These are phyloP conservation scores for Ammodytes marinus DNA, from an alignment of 2,113 vertebrate species.

Conservation along the genomic window DNA sequence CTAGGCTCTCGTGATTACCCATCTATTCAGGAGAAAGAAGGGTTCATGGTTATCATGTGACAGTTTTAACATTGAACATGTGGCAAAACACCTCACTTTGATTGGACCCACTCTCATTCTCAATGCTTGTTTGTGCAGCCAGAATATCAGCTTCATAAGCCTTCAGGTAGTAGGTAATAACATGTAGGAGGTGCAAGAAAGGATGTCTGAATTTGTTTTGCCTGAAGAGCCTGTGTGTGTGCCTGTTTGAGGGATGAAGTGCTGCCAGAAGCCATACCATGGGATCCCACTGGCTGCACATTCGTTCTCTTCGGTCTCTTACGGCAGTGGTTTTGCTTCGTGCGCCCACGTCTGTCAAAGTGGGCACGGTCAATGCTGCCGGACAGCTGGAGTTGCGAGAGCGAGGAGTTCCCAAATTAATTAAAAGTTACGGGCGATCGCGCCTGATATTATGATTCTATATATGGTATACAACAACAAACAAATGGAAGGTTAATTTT, in stretches of 20 bases:
- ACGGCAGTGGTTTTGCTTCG: too few relatives aligned
- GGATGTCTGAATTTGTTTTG: not conserved
- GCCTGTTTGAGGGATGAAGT: not conserved
- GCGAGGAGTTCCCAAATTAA: too few relatives aligned
- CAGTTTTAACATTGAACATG: not conserved
- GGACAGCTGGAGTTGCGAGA: too few relatives aligned
- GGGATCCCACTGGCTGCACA: not conserved
- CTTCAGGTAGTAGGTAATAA: not conserved
- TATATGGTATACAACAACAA: too few relatives aligned
- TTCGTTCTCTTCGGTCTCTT: too few relatives aligned
- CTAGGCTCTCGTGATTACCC: conserved; percentile 59
- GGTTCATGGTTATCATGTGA: not conserved
- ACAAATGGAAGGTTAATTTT: too few relatives aligned
- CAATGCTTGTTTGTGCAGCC: not conserved
- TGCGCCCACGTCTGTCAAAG: too few relatives aligned
- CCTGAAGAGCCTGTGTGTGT: not conserved
- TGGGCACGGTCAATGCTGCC: too few relatives aligned
- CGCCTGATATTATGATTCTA: too few relatives aligned
- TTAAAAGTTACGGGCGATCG: too few relatives aligned
- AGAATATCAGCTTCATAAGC: not conserved
- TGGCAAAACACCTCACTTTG: not conserved
- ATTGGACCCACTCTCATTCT: not conserved
- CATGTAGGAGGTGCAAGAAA: not conserved
- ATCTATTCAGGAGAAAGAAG: conserved; percentile 59
- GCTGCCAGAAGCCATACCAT: not conserved